Percentiles rank a stretch among this genome's conserved stretches.
Conservation (phyloP, 2,888 invertebrate species). For the Chelonus formosanus region DNA sequence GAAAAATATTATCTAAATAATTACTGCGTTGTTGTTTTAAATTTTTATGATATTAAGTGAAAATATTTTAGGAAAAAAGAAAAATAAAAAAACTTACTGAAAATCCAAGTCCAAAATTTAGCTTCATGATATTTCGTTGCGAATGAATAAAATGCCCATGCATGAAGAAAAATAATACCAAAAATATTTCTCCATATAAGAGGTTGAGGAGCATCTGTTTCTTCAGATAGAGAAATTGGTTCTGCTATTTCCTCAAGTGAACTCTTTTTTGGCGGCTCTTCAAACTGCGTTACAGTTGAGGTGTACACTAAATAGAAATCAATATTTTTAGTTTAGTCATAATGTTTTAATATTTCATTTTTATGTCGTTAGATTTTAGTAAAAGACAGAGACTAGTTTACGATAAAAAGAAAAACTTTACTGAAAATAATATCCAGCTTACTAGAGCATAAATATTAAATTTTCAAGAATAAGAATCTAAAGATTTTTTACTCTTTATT, state of each 20-base stretch:
- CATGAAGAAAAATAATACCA: slow-evolving; percentile 68
- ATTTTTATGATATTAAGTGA: too few relatives aligned
- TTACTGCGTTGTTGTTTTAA: too few relatives aligned
- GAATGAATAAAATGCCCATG: slow-evolving; percentile 64
- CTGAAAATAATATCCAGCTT: too few relatives aligned
- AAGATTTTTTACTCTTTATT: too few relatives aligned
- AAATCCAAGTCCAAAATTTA: slow-evolving; percentile 67
- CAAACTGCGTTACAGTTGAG: slow-evolving; percentile 50
- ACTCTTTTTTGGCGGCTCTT: slow-evolving; percentile 42
- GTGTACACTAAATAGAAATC: slow-evolving; percentile 38
- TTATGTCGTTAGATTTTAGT: too few relatives aligned
- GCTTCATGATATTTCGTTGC: slow-evolving; percentile 57
- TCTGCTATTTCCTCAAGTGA: slow-evolving; percentile 36
- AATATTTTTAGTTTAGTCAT: too few relatives aligned
- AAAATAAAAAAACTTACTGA: slow-evolving; percentile 68
- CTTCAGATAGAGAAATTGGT: slow-evolving; percentile 36
- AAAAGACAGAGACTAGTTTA: too few relatives aligned
- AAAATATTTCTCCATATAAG: slow-evolving; percentile 74
- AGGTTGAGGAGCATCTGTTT: slow-evolving; percentile 56
- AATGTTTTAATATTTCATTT: too few relatives aligned
- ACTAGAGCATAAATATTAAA: too few relatives aligned
- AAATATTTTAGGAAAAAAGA: too few relatives aligned
- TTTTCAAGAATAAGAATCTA: too few relatives aligned
- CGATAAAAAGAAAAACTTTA: too few relatives aligned
- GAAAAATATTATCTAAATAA: neutral